Percentiles rank a stretch among this genome's conserved stretches.
phyloP scores from a whole-genome alignment of 1,140 invertebrate genomes.

The Drosophila bocqueti region DNA sequence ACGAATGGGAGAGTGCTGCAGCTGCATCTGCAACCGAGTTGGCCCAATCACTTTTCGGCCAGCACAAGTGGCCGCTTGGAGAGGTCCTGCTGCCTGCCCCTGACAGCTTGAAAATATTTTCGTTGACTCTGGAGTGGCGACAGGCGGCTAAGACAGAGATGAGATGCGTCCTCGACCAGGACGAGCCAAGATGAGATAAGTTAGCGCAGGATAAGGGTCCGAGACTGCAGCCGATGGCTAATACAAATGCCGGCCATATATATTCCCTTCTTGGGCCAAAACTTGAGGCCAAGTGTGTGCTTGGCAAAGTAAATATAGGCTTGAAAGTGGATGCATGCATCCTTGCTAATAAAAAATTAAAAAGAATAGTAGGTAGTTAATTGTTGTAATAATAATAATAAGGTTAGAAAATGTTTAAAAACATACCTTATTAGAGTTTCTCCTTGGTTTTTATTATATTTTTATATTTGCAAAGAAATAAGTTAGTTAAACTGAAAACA shows the following conservation, averaged over 20 bases:
- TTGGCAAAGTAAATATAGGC: not conserved
- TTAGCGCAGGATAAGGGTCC: constrained; percentile 6
- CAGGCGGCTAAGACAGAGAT: constrained; percentile 57
- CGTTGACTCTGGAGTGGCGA: constrained; percentile 66
- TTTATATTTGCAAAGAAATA: too few relatives aligned
- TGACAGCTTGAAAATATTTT: constrained; percentile 73
- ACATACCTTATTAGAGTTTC: too few relatives aligned
- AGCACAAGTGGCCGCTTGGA: constrained; percentile 23
- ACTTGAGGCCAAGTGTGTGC: constrained; percentile 23
- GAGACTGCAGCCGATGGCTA: constrained; percentile 59
- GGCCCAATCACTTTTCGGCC: constrained; percentile 49
- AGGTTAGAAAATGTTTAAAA: too few relatives aligned
- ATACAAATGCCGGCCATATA: constrained; percentile 70
- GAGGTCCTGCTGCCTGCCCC: constrained; percentile 35
- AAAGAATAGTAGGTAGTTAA: too few relatives aligned
- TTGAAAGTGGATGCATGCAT: not conserved
- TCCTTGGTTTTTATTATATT: too few relatives aligned
- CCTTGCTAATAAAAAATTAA: not conserved
- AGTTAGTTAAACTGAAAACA: not conserved
- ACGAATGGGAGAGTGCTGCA: constrained; percentile 23
- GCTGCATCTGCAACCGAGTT: constrained; percentile 41
- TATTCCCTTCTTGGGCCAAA: constrained; percentile 37
- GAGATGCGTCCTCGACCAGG: constrained; percentile 48
- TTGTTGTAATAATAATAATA: too few relatives aligned
- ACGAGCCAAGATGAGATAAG: constrained; percentile 13